Conservation (phyloP, 2,888 invertebrate species). For the Hydropsyche betteni region DNA sequence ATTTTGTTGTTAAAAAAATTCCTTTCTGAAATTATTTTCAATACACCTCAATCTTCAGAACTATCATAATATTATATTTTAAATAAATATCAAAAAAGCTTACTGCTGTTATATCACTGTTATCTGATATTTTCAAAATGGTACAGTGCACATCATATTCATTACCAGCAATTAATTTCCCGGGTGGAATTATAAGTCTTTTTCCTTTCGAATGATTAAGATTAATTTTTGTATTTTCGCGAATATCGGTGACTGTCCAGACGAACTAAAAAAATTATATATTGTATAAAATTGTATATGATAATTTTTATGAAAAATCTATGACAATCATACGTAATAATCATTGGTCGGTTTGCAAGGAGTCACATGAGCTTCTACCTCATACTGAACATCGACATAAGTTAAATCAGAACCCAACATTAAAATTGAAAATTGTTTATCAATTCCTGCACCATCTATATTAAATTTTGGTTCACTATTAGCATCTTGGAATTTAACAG, state of each 20-base stretch:
- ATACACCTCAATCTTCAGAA: neutral
- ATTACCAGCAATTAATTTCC: slow-evolving; percentile 43
- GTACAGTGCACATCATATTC: slow-evolving; percentile 46
- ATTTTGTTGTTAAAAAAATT: slow-evolving; percentile 41
- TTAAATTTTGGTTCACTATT: slow-evolving; percentile 46
- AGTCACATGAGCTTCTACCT: slow-evolving; percentile 57
- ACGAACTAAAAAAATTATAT: slow-evolving; percentile 44
- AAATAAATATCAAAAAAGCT: neutral
- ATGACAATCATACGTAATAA: slow-evolving; percentile 56
- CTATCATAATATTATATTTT: neutral
- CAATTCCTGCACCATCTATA: slow-evolving; percentile 28
- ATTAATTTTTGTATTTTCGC: slow-evolving; percentile 28
- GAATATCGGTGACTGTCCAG: slow-evolving; percentile 44
- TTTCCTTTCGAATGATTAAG: slow-evolving; percentile 44
- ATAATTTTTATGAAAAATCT: neutral
- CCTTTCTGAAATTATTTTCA: slow-evolving; percentile 42
- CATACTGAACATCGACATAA: slow-evolving; percentile 56
- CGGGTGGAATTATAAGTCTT: slow-evolving; percentile 39
- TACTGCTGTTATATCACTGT: slow-evolving; percentile 43
- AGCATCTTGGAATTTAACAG: slow-evolving; percentile 45
- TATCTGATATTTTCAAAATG: slow-evolving; percentile 42
- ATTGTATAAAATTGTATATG: too few relatives aligned
- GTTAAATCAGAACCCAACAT: slow-evolving; percentile 56
- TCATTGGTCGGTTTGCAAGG: slow-evolving; percentile 58
- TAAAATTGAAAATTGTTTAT: slow-evolving; percentile 56